Conservation (phyloP, 1,140 invertebrate genomes). For the Hyles euphorbiae region DNA sequence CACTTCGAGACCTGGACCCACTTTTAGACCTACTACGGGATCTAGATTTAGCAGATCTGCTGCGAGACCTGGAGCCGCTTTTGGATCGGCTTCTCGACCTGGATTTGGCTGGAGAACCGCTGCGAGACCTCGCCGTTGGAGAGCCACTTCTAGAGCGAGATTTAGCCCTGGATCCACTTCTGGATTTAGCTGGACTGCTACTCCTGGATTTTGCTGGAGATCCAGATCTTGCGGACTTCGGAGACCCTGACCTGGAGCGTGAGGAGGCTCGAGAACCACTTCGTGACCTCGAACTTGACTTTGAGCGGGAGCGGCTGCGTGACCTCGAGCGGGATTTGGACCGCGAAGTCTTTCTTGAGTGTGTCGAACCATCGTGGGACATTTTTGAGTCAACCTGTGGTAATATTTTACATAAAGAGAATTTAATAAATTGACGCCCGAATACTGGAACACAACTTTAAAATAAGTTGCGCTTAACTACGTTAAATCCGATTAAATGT, state of each 20-base stretch:
- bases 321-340: constrained; percentile 27
- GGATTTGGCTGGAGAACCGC: constrained; percentile 16
- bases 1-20: constrained; percentile 14
- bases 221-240: constrained; percentile 22
- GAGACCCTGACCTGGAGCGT: constrained; percentile 8
- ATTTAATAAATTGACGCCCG: no score
- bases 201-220: constrained; percentile 19
- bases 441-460: no score
- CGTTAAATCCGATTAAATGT: no score
- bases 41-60: constrained; percentile 29
- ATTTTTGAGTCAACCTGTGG: constrained; percentile 48
- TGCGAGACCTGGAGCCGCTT: constrained; percentile 30
- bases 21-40: constrained; percentile 23
- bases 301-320: constrained; percentile 25
- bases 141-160: no score
- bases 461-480: no score
- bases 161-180: constrained; percentile 10
- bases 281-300: constrained; percentile 27
- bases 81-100: constrained; percentile 32
- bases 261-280: constrained; percentile 19
- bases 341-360: constrained; percentile 26
- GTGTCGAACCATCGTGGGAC: constrained; percentile 46
- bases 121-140: constrained; percentile 3
- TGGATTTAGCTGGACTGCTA: constrained; percentile 20
- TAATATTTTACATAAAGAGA: not conserved